Conservation (phyloP, 2,888 invertebrate genomes). For the Dryococelus australis region DNA sequence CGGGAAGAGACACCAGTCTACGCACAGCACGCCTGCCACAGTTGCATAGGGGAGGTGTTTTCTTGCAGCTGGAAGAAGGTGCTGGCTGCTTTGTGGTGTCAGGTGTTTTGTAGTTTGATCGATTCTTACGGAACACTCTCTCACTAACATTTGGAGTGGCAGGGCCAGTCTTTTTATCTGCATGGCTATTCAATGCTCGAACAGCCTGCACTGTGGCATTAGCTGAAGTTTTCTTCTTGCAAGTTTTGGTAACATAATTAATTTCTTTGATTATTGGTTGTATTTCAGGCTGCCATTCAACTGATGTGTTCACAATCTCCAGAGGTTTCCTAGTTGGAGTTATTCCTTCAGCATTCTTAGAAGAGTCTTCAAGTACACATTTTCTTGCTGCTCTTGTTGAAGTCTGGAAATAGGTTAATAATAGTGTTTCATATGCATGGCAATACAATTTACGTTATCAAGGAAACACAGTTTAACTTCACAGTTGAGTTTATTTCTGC, state of each 20-base stretch:
- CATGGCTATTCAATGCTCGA: background rate
- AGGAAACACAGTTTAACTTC: too few species aligned
- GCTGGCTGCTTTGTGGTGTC: background rate
- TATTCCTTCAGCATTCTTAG: background rate
- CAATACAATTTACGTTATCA: background rate
- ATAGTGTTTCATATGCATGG: background rate
- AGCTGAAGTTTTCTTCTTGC: background rate
- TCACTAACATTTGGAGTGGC: background rate
- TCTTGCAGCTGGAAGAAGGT: slow-evolving; percentile 31
- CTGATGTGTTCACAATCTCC: background rate
- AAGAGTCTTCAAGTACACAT: background rate
- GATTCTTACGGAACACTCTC: background rate
- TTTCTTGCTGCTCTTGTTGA: slow-evolving; percentile 9
- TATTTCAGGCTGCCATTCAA: background rate
- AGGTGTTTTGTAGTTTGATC: slow-evolving; percentile 28
- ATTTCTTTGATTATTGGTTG: background rate
- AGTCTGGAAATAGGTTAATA: background rate
- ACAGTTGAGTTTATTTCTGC: too few species aligned
- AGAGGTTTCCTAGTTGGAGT: background rate
- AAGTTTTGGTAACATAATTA: background rate
- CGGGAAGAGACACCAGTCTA: slow-evolving; percentile 26
- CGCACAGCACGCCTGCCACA: slow-evolving; percentile 33
- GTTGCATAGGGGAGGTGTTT: slow-evolving; percentile 31
- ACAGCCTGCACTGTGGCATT: background rate
- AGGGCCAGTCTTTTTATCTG: background rate